phyloP scores from a whole-genome alignment of 1,140 invertebrate genomes.

The Physella acuta region DNA sequence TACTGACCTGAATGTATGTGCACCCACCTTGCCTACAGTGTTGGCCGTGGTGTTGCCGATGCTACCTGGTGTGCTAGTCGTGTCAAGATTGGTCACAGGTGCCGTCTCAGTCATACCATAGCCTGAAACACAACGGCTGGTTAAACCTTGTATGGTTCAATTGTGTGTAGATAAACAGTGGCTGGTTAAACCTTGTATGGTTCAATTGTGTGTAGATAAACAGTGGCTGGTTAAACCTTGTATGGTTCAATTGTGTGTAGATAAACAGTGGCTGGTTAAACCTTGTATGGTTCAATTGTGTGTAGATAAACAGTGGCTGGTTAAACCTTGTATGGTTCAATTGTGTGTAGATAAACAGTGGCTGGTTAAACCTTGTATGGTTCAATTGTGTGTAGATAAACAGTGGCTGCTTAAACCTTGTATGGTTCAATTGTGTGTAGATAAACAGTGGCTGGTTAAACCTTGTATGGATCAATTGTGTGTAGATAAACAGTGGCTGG shows the following conservation, averaged over 20 bases:
- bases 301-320: background rate
- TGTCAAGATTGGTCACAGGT: conserved; percentile 27
- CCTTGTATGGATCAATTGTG: too few relatives aligned
- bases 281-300: background rate
- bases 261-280: background rate
- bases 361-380: too few relatives aligned
- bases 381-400: too few relatives aligned
- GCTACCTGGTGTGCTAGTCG: background rate
- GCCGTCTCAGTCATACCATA: conserved; percentile 32
- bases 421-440: too few relatives aligned
- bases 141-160: background rate
- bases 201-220: background rate
- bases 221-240: background rate
- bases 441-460: too few relatives aligned
- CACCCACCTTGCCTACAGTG: conserved; percentile 29
- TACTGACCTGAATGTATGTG: too few relatives aligned
- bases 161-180: background rate
- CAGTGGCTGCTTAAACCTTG: too few relatives aligned
- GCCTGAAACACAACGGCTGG: conserved; percentile 17
- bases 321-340: too few relatives aligned
- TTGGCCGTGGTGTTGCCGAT: conserved; percentile 20
- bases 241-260: background rate
- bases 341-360: too few relatives aligned
- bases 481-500: too few relatives aligned
- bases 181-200: background rate